Percentiles rank a stretch among this genome's conserved stretches.
Conservation (phyloP, 2,113 vertebrate species). For the Notechis scutatus region DNA sequence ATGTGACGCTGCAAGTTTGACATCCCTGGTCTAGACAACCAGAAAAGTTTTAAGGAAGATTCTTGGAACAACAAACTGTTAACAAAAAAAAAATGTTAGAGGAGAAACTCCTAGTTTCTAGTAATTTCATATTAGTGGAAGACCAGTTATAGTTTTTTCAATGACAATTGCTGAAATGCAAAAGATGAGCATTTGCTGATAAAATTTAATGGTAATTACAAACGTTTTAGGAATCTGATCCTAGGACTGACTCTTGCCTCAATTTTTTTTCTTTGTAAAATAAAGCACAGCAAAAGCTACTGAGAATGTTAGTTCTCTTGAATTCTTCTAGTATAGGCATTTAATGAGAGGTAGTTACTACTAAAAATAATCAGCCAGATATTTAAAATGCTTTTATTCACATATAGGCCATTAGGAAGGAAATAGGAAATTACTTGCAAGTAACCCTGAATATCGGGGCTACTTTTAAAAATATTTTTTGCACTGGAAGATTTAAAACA, state of each 20-base stretch:
- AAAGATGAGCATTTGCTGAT: background rate
- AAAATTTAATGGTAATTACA: background rate
- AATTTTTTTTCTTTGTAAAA: background rate
- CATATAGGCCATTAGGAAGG: conserved; percentile 17
- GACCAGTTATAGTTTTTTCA: background rate
- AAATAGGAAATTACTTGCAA: conserved; percentile 22
- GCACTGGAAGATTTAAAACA: background rate
- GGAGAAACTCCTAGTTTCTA: background rate
- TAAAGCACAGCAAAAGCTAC: background rate
- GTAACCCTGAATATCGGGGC: background rate
- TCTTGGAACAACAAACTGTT: no score
- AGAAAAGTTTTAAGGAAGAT: no score
- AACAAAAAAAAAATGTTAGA: no score
- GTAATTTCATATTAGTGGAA: background rate
- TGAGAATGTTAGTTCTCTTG: background rate
- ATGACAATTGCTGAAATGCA: background rate
- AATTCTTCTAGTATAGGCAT: background rate
- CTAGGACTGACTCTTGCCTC: background rate
- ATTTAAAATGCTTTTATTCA: conserved; percentile 28
- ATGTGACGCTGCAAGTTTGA: no score
- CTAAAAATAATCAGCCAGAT: conserved; percentile 30
- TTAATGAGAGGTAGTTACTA: conserved; percentile 17
- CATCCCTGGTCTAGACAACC: no score
- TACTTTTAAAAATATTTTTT: background rate
- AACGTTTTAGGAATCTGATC: background rate